Percentiles rank a stretch among this genome's conserved stretches.
Evolutionary conservation across 2,797 vertebrate species (phyloP).

Genomic region (Anguilla anguilla): DNA sequence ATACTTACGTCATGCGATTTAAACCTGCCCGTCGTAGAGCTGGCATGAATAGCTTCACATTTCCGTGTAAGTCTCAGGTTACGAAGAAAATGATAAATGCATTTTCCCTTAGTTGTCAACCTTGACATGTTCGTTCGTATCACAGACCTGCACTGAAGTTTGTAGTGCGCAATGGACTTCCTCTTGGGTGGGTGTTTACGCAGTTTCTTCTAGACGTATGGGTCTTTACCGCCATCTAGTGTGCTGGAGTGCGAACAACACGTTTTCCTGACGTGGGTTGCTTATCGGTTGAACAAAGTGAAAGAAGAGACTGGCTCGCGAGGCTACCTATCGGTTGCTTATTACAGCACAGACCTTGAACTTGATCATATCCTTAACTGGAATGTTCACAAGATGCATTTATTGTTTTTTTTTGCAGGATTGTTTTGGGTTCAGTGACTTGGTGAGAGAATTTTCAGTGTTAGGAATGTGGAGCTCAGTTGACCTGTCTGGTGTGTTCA

Average conservation of each 20-base stretch:
- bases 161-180: not conserved
- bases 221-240: not conserved
- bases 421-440: too few species aligned
- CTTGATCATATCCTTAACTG: too few species aligned
- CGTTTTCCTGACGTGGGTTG: not conserved
- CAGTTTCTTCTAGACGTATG: not conserved
- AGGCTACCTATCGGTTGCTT: too few species aligned
- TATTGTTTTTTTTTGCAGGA: too few species aligned
- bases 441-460: too few species aligned
- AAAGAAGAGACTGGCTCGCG: too few species aligned
- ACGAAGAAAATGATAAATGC: slow-evolving; percentile 27
- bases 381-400: too few species aligned
- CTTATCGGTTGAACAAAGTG: too few species aligned
- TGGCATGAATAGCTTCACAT: not conserved
- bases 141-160: not conserved
- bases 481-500: too few species aligned
- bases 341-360: too few species aligned
- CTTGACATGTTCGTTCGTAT: slow-evolving; percentile 39
- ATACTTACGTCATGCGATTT: slow-evolving; percentile 28
- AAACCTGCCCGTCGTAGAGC: not conserved
- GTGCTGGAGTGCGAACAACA: not conserved
- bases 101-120: slow-evolving; percentile 30
- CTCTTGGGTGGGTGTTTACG: not conserved
- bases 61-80: slow-evolving; percentile 24
- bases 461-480: too few species aligned